A percentile compares a stretch with the other conserved stretches of the same genome.
These are phyloP conservation scores for Lophochroa leadbeateri DNA, from an alignment of 2,113 vertebrate species.

Conservation along the genomic window DNA sequence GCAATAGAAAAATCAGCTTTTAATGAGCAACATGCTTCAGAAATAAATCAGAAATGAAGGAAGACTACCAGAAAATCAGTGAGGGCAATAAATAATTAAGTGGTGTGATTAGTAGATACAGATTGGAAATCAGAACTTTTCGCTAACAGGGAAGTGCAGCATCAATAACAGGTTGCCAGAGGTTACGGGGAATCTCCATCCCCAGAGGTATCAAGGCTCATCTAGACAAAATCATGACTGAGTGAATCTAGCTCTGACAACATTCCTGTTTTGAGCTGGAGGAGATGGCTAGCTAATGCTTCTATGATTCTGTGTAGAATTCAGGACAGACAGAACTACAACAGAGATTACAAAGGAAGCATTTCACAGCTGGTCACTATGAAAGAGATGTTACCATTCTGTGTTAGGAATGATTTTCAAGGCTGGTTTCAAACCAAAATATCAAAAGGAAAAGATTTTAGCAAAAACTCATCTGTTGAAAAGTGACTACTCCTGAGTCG, in stretches of 20 bases:
- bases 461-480: background rate
- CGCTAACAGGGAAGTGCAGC: background rate
- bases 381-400: background rate
- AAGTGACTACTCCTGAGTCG: background rate
- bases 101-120: background rate
- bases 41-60: background rate
- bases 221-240: background rate
- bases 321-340: background rate
- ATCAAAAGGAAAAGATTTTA: background rate
- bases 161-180: background rate
- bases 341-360: background rate
- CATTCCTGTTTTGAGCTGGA: background rate
- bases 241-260: background rate
- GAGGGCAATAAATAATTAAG: background rate
- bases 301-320: background rate
- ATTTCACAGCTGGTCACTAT: background rate
- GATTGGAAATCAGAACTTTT: background rate
- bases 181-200: background rate
- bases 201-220: background rate
- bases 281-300: background rate
- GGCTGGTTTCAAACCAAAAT: background rate
- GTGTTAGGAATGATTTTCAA: background rate
- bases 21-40: background rate
- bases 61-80: background rate
- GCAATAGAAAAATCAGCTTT: background rate